A percentile compares a stretch with the other conserved stretches of the same genome.
Conservation (phyloP, 2,113 vertebrate genomes). For the Callorhinus ursinus region DNA sequence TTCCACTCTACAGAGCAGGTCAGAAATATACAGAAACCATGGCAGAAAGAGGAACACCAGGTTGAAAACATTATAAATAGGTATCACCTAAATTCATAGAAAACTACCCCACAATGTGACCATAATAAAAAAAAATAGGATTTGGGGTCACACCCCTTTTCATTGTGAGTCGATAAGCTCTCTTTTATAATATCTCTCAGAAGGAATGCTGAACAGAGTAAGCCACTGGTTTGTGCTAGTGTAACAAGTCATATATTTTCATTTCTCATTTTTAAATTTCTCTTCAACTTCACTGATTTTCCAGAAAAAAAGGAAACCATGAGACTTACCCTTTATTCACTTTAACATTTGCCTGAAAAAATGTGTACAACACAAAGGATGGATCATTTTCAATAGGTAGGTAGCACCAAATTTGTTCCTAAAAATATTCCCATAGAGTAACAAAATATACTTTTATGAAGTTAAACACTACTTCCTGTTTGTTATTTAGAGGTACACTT, state of each 20-base stretch:
- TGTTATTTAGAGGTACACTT: background rate
- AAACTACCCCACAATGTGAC: background rate
- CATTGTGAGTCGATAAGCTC: background rate
- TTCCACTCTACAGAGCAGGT: background rate
- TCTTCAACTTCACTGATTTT: background rate
- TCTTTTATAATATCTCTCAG: background rate
- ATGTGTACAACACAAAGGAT: background rate
- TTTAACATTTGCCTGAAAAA: background rate
- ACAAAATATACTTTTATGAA: background rate
- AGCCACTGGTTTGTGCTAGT: background rate
- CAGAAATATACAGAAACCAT: background rate
- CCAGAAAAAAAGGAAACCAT: background rate
- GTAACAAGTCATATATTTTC: background rate
- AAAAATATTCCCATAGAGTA: background rate
- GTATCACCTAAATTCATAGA: background rate
- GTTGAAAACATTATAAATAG: background rate
- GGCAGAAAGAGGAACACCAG: background rate
- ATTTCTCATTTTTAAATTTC: conserved; percentile 2
- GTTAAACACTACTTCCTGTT: background rate
- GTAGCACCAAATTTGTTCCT: background rate
- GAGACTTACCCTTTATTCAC: background rate
- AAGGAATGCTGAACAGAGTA: background rate
- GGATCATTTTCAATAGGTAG: background rate
- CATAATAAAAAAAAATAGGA: background rate
- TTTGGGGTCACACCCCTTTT: background rate